Base-by-base conservation (phyloP, 2,888 invertebrate genomes). In the Dryadula phaetusa region DNA sequence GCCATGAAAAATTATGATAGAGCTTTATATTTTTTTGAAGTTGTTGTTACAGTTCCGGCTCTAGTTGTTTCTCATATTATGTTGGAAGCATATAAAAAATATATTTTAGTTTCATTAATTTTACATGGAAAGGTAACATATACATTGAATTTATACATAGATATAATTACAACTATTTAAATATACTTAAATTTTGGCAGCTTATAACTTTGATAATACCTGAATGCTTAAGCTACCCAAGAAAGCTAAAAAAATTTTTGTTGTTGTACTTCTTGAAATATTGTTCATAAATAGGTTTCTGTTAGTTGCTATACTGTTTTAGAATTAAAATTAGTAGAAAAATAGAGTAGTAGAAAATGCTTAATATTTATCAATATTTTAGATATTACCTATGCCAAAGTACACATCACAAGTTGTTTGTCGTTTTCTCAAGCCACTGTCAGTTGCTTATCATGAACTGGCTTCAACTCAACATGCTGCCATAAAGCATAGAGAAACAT, bases 41-140 rank as follows among this genome's bases (percentile, higher is more conserved):
- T 98, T 18, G 98, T 97, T 67, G 95, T 98, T 67, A 98, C 98
- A 28, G 98, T 98, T n/a, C 99, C 99, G 3, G 97, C 98, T 34
- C 95, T 96, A 93, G 97, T 97, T 42, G 97, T 99, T 69, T 99
- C 99, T 70, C 98, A 98, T 84, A 98, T 99, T 70, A 99, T 99
- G 98, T 93, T 99, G 70, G 99, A 99, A 90, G 96, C 99, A 14
- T 99, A 99, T 87, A 99, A 99, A 90, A 99, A 99, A 86, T 99
- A 97, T 82, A 96, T 99, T 78, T 93, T 99, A 74, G 96, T 99
- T 42, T 98, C 98, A 44, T 94, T 99, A 66, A 97, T 99, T 81
- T 90, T 98, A 70, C 96, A 98, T 88, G 99, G 99, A 80, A 98
- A 98, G 94, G 96, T 98, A 65, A 42, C 25, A 10, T 42, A 44